A percentile compares a stretch with the other conserved stretches of the same genome.
phyloP scores from a whole-genome alignment of 2,888 invertebrate species.

The Phymatocera aterrima region DNA sequence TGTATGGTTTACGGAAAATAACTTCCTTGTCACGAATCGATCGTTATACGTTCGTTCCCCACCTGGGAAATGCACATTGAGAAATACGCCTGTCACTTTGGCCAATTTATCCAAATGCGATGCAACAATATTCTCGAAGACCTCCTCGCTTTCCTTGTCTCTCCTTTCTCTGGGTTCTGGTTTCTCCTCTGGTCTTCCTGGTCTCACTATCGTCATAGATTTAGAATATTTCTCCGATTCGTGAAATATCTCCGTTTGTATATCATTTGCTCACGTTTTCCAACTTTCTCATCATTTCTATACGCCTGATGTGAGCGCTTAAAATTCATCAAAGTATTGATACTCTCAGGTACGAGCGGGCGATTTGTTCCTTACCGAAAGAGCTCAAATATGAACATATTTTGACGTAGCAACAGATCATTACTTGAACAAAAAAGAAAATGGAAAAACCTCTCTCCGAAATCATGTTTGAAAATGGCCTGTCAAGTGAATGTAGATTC shows the following conservation, averaged over 20 bases:
- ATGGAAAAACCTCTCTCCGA: too few species aligned
- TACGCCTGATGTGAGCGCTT: neutral
- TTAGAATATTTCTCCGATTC: neutral
- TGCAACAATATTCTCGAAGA: neutral
- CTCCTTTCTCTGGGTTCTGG: neutral
- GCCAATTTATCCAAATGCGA: neutral
- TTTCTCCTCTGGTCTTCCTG: neutral
- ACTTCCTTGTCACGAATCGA: slow-evolving; percentile 15
- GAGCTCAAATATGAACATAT: neutral
- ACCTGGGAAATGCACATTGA: neutral
- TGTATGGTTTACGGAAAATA: neutral
- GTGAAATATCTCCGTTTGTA: slow-evolving; percentile 7
- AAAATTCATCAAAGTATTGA: neutral
- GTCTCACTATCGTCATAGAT: too few species aligned
- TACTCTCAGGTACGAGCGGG: neutral
- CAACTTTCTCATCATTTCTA: neutral
- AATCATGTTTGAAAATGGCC: neutral
- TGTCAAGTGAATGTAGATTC: neutral
- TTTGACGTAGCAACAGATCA: neutral
- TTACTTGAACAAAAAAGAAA: neutral
- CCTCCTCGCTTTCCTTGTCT: neutral
- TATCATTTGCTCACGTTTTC: neutral
- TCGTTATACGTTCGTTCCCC: neutral
- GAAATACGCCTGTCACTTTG: neutral
- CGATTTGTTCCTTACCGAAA: neutral